Evolutionary conservation across 2,113 vertebrate species (phyloP), one percentile per base, ranked within the genome.

Genomic region (Zapus hudsonius): DNA sequence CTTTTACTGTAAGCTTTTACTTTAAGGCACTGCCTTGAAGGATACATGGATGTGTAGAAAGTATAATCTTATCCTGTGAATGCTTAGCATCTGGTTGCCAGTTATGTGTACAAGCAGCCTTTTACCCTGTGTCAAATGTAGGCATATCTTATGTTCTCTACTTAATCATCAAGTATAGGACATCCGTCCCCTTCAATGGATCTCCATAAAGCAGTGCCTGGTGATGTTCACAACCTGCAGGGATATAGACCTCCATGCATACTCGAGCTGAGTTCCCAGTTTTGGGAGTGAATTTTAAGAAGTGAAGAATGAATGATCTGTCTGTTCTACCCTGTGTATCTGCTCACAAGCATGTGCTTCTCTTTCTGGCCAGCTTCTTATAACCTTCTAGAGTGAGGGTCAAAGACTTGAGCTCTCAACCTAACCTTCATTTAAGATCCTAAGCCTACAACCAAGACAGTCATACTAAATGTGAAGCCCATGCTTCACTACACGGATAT

Each of bases 51-150:
- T 25, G 38, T 78, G 4, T 31, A 76, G 22, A 92, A 92, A 87
- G 55, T 44, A 52, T 29, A 94, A 25, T 61, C 47, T 36, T 74
- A 4, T 13, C 22, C 33, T 66, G 70, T 66, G 19, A 40, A 84
- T 63, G 61, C 59, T 80, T 80, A n/a, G 5, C 70, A 22, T 75
- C 33, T 47, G 57, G 2, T 63, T 75, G 52, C 19, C 40, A 91
- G 27, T 55, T 74, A n/a, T 61, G 33, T 72, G 52, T 66, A 15
- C 20, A 36, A 64, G 36, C 7, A 36, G 44, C 17, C 84, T 73
- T 67, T 80, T 93, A 67, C 22, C 55, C 79, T 57, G 10, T 94
- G 17, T 22, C 47, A 17, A 82, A 75, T 78, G 87, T 83, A 90
- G 40, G 11, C 22, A 55, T 31, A 40, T 78, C 36, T 86, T 36